A percentile compares a stretch with the other conserved stretches of the same genome.
phyloP scores from a whole-genome alignment of 2,113 vertebrate genomes.

The Pycnonotus jocosus region DNA sequence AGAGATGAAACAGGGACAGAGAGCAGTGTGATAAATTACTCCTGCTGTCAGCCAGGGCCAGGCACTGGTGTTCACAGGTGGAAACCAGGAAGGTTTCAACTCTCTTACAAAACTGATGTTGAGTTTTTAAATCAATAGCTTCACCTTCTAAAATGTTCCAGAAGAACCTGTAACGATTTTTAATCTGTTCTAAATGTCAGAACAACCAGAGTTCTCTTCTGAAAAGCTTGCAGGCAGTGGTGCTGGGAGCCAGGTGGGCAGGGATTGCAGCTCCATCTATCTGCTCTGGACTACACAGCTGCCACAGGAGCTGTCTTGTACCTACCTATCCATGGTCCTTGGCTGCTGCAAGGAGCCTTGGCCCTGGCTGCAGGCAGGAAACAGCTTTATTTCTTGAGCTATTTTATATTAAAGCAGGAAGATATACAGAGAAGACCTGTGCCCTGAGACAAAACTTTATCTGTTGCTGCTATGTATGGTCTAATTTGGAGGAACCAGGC shows the following conservation, averaged over 20 bases:
- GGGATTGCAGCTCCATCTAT: neutral
- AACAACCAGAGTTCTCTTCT: slow-evolving; percentile 26
- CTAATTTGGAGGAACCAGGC: neutral
- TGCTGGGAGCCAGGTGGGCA: neutral
- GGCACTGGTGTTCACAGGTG: neutral
- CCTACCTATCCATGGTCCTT: neutral
- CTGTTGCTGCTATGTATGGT: neutral
- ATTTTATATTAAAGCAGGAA: neutral
- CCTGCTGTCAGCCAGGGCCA: neutral
- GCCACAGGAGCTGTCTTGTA: neutral
- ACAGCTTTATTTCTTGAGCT: neutral
- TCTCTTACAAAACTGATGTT: slow-evolving; percentile 31
- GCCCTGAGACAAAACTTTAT: neutral
- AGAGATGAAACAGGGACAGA: neutral
- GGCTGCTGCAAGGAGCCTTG: neutral
- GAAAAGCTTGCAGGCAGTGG: neutral
- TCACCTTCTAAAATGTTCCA: slow-evolving; percentile 63
- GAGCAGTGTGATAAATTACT: accelerated
- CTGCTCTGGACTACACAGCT: neutral
- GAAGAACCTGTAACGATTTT: slow-evolving; percentile 59
- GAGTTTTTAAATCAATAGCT: slow-evolving; percentile 59
- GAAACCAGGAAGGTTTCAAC: neutral
- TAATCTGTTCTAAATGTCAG: slow-evolving; percentile 67
- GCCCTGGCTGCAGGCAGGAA: neutral
- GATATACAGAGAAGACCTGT: neutral